These are phyloP conservation scores for Odontomachus brunneus DNA, from an alignment of 1,140 invertebrate species.

Conservation along the genomic window DNA sequence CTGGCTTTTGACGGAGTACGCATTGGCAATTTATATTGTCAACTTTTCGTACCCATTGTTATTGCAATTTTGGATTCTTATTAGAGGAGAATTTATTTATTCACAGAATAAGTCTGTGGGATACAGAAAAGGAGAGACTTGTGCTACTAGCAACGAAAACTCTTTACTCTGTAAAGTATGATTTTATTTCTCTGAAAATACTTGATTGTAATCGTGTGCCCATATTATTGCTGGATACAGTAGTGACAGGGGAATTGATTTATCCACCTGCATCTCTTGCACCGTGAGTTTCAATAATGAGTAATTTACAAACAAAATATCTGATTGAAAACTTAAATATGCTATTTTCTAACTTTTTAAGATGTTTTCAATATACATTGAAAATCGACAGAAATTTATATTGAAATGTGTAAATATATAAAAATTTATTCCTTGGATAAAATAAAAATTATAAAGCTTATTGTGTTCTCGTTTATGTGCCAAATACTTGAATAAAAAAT, in stretches of 20 bases:
- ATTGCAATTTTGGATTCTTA: neutral
- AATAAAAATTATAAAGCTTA: neutral
- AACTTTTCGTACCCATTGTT: neutral
- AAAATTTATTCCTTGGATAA: neutral
- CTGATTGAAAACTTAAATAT: neutral
- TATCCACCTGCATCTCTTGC: slow-evolving; percentile 92
- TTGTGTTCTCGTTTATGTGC: neutral
- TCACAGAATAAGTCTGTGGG: slow-evolving; percentile 93
- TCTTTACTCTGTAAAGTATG: slow-evolving; percentile 92
- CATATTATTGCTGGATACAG: slow-evolving; percentile 89
- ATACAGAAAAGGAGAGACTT: slow-evolving; percentile 93
- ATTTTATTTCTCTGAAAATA: slow-evolving; percentile 92
- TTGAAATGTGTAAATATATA: neutral
- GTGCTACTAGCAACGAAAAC: slow-evolving; percentile 90
- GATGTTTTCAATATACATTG: neutral
- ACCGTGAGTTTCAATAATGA: slow-evolving; percentile 88
- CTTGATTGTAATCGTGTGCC: slow-evolving; percentile 89
- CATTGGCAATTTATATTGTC: slow-evolving; percentile 29
- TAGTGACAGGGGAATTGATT: slow-evolving; percentile 91
- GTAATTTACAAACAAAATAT: neutral
- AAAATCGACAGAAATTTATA: neutral
- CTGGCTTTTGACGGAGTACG: slow-evolving; percentile 93
- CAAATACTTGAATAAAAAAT: neutral
- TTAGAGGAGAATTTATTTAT: slow-evolving; percentile 41
- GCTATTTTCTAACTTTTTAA: neutral